phyloP scores from a whole-genome alignment of 2,888 invertebrate species.

The Cryptophagus acutangulus region DNA sequence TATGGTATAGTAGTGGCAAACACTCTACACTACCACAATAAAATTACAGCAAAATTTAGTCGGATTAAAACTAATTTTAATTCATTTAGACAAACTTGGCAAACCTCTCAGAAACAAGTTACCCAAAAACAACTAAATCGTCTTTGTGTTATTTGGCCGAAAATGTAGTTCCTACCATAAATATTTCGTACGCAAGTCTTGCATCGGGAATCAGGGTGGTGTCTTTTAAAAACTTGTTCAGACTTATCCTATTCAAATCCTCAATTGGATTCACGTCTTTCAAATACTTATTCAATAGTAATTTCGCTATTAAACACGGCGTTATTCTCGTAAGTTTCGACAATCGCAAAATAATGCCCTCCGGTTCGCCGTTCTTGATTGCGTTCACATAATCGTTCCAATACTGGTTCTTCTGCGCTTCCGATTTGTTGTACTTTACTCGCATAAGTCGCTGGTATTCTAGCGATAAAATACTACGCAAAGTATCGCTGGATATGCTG shows the following conservation, averaged over 20 bases:
- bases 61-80: too few species aligned
- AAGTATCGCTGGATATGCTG: slow-evolving; percentile 57
- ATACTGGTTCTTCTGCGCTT: slow-evolving; percentile 50
- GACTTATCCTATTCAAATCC: slow-evolving; percentile 42
- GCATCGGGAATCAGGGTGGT: slow-evolving; percentile 67
- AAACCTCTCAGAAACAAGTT: too few species aligned
- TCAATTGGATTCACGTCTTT: slow-evolving; percentile 35
- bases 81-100: too few species aligned
- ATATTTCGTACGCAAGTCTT: slow-evolving; percentile 68
- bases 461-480: slow-evolving; percentile 66
- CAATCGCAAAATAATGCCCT: slow-evolving; percentile 60
- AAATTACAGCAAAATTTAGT: too few species aligned
- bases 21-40: too few species aligned
- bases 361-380: slow-evolving; percentile 46
- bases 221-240: slow-evolving; percentile 59
- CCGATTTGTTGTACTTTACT: slow-evolving; percentile 56
- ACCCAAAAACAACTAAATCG: too few species aligned
- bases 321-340: slow-evolving; percentile 52
- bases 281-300: slow-evolving; percentile 54
- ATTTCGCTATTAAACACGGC: slow-evolving; percentile 57
- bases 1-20: too few species aligned
- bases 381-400: slow-evolving; percentile 49
- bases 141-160: too few species aligned
- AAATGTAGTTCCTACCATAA: too few species aligned
- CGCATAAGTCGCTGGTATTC: slow-evolving; percentile 64